A percentile compares a stretch with the other conserved stretches of the same genome.
phyloP scores from a whole-genome alignment of 2,888 invertebrate genomes.

The Phalera bucephala region DNA sequence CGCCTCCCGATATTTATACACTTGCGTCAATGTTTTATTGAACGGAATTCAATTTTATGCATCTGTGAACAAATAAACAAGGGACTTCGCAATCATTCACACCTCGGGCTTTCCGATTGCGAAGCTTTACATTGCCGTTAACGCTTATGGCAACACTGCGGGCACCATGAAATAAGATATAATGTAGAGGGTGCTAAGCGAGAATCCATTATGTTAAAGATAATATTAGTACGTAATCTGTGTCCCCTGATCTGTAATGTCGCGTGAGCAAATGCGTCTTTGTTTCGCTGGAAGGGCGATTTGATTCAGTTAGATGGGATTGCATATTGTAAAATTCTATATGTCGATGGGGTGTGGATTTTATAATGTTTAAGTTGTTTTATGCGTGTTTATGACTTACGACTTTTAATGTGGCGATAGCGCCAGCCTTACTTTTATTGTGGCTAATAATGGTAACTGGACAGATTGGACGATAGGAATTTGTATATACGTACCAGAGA shows the following conservation, averaged over 20 bases:
- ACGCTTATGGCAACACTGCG: constrained; percentile 23
- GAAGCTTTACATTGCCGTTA: constrained; percentile 33
- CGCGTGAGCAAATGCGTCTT: constrained; percentile 31
- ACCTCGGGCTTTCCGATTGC: constrained; percentile 21
- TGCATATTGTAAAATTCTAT: constrained; percentile 42
- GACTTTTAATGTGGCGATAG: too few species aligned
- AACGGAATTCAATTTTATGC: constrained; percentile 58
- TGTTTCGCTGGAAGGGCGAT: constrained; percentile 50
- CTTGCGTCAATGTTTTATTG: constrained; percentile 46
- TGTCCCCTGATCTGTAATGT: constrained; percentile 59
- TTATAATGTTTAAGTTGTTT: too few species aligned
- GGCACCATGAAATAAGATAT: constrained; percentile 13
- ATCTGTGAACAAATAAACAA: constrained; percentile 21
- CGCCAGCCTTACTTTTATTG: too few species aligned
- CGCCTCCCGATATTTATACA: constrained; percentile 26
- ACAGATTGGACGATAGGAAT: too few species aligned
- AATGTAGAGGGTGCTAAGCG: constrained; percentile 34
- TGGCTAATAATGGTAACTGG: too few species aligned
- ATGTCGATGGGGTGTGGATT: too few species aligned
- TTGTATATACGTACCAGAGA: too few species aligned
- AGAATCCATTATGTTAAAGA: constrained; percentile 33
- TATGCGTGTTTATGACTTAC: too few species aligned
- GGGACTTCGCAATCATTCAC: constrained; percentile 31
- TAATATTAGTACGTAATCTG: constrained; percentile 36
- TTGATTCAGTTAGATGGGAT: constrained; percentile 56